Conservation (phyloP, 2,888 invertebrate species). For the Pachydiplax longipennis region DNA sequence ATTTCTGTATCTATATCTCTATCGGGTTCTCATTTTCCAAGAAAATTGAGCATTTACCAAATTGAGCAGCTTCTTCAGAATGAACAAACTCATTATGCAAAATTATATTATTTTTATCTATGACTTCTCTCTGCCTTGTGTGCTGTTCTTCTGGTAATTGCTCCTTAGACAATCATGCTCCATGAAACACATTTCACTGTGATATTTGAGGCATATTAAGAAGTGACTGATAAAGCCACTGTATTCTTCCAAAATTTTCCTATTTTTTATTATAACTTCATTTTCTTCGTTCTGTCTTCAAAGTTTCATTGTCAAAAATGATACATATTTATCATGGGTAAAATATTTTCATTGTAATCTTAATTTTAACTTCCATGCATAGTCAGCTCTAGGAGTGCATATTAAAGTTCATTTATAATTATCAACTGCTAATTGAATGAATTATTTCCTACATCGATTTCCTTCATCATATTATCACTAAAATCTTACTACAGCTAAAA, state of each 20-base stretch:
- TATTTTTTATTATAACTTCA: too few species aligned
- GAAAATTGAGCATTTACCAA: background rate
- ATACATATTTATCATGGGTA: too few species aligned
- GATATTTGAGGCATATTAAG: background rate
- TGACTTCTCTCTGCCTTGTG: background rate
- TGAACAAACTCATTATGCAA: background rate
- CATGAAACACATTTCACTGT: background rate
- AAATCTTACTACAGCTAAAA: background rate
- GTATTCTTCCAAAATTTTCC: too few species aligned
- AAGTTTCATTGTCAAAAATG: too few species aligned
- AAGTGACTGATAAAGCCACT: too few species aligned
- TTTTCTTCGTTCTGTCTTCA: too few species aligned
- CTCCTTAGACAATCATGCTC: background rate
- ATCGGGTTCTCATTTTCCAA: background rate
- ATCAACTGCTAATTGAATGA: too few species aligned
- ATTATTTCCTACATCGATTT: too few species aligned
- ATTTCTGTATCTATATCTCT: slow-evolving; percentile 1
- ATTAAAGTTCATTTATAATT: too few species aligned
- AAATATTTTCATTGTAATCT: too few species aligned
- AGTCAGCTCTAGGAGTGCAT: too few species aligned
- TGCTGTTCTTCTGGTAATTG: background rate
- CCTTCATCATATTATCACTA: background rate
- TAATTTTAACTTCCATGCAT: too few species aligned
- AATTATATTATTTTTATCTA: background rate
- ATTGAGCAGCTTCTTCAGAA: background rate